Conservation (phyloP, 37 sponge, comb jelly and placozoan genomes). For the Ianthella basta region DNA sequence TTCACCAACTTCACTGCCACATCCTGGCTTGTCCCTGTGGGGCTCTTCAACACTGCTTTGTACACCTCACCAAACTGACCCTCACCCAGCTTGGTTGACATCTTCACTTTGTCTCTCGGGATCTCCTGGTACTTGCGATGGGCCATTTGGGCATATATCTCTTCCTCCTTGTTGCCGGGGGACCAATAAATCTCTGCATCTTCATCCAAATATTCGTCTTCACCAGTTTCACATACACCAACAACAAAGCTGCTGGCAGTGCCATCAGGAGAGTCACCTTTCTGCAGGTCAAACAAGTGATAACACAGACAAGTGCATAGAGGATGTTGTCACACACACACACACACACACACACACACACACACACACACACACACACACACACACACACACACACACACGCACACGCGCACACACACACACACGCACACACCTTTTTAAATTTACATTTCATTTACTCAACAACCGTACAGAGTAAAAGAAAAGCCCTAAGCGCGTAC, state of each 20-base stretch:
- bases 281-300: too few species aligned
- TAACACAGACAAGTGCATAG: background rate
- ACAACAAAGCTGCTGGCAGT: too few species aligned
- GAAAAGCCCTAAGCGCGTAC: too few species aligned
- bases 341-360: constrained; percentile 21
- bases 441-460: too few species aligned
- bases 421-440: too few species aligned
- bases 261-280: too few species aligned
- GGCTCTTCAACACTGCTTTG: constrained; percentile 2
- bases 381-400: constrained; percentile 28
- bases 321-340: constrained; percentile 16
- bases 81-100: constrained; percentile 7
- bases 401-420: constrained; percentile 25
- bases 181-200: background rate
- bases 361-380: constrained; percentile 30
- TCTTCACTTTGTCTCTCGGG: background rate
- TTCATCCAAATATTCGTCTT: too few species aligned
- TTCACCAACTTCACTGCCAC: background rate
- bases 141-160: background rate
- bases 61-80: constrained; percentile 6
- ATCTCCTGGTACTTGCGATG: background rate
- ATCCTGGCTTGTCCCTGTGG: background rate
- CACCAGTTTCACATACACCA: too few species aligned
- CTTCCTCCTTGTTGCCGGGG: background rate
- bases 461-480: too few species aligned